Percentiles rank a stretch among this genome's conserved stretches.
phyloP scores from a whole-genome alignment of 2,113 vertebrate species.

The Ciconia stormi region DNA sequence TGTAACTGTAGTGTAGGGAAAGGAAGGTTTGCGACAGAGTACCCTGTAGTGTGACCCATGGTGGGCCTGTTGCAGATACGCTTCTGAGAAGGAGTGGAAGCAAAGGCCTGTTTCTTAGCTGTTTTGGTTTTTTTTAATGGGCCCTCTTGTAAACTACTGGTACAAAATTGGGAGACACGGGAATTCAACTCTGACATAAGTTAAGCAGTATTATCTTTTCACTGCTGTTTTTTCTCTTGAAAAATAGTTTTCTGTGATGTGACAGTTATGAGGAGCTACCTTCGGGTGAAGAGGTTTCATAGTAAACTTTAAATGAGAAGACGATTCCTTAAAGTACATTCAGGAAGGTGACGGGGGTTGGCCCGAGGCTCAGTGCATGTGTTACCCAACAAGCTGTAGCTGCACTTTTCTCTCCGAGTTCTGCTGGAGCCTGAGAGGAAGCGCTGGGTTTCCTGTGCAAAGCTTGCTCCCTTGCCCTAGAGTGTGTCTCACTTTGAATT shows the following conservation, averaged over 20 bases:
- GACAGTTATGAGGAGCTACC: background rate
- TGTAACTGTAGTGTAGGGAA: too few relatives aligned
- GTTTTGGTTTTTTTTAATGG: background rate
- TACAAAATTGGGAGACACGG: fast-evolving
- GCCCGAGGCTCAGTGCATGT: background rate
- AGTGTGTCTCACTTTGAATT: background rate
- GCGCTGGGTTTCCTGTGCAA: slow-evolving; percentile 55
- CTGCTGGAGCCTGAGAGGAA: slow-evolving; percentile 54
- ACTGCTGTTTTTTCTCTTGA: background rate
- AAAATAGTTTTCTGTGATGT: background rate
- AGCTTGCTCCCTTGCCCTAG: background rate
- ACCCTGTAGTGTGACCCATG: background rate
- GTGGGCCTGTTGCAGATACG: too few relatives aligned
- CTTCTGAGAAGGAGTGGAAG: background rate
- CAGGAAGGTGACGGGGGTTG: background rate
- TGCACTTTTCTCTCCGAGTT: background rate
- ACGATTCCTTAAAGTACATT: fast-evolving
- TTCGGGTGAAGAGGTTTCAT: background rate
- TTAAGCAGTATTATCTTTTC: background rate
- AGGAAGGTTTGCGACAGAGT: background rate
- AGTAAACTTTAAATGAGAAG: background rate
- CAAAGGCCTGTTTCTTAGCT: background rate
- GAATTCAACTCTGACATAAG: background rate
- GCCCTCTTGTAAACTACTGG: background rate
- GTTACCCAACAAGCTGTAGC: background rate